A percentile compares a stretch with the other conserved stretches of the same genome.
These are phyloP conservation scores for Coecobrya sp. DNA, from an alignment of 2,888 invertebrate species.

Conservation along the genomic window DNA sequence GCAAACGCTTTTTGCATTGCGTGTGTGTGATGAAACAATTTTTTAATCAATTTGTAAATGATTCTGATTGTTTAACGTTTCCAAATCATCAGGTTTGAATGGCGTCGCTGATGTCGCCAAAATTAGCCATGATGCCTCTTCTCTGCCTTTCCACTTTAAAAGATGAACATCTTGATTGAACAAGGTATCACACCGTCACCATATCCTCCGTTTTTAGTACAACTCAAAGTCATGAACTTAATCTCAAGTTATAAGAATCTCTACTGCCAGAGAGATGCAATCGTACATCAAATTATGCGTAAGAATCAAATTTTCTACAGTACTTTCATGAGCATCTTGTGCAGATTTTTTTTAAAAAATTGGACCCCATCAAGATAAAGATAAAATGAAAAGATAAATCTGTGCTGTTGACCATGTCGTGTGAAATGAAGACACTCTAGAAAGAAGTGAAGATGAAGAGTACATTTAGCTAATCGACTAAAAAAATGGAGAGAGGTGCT, in stretches of 20 bases:
- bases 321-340: neutral
- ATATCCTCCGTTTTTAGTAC: neutral
- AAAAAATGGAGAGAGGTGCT: slow-evolving; percentile 6
- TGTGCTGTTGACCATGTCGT: slow-evolving; percentile 18
- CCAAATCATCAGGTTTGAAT: neutral
- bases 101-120: neutral
- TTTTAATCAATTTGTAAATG: slow-evolving; percentile 51
- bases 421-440: neutral
- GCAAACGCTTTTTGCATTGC: neutral
- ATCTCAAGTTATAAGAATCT: neutral
- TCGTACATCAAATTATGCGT: slow-evolving; percentile 18
- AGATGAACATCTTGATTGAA: neutral
- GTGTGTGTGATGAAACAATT: neutral
- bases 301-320: slow-evolving; percentile 4
- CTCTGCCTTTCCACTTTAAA: neutral
- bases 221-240: neutral
- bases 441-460: neutral
- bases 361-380: neutral
- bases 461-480: neutral
- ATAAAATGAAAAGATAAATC: neutral
- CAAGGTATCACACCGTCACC: neutral
- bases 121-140: neutral
- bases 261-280: neutral
- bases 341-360: too few relatives aligned
- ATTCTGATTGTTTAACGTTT: slow-evolving; percentile 17